Conservation (phyloP, 2,888 invertebrate genomes). For the Atrina japonica region DNA sequence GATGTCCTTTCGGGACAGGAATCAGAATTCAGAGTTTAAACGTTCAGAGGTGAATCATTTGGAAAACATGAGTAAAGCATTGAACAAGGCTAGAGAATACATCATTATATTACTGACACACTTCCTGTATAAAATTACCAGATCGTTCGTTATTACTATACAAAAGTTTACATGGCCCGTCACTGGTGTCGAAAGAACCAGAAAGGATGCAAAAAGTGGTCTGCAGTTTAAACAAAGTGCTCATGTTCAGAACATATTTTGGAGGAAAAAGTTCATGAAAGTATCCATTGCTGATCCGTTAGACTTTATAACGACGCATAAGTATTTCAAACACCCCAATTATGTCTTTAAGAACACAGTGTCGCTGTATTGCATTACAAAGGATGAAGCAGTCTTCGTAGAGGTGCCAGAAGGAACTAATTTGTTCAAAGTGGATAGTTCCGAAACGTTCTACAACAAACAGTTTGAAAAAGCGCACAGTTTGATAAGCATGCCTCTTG, state of each 20-base stretch:
- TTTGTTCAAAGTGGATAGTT: constrained; percentile 54
- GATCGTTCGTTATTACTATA: constrained; percentile 66
- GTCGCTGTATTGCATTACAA: constrained; percentile 71
- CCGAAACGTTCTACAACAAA: constrained; percentile 57
- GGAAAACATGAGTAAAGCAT: constrained; percentile 68
- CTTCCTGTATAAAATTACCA: constrained; percentile 64
- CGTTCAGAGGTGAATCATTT: constrained; percentile 59
- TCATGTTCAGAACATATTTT: constrained; percentile 72
- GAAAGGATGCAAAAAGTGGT: constrained; percentile 69
- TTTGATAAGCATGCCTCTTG: constrained; percentile 73
- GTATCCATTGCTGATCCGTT: constrained; percentile 66
- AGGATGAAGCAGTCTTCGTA: constrained; percentile 72
- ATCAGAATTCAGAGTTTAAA: constrained; percentile 42
- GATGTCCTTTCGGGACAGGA: constrained; percentile 38
- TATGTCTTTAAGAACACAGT: constrained; percentile 70
- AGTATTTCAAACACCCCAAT: constrained; percentile 70
- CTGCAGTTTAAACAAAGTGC: constrained; percentile 73
- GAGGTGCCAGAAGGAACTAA: constrained; percentile 64
- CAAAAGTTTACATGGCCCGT: constrained; percentile 76
- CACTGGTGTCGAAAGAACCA: constrained; percentile 69
- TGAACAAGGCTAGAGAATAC: constrained; percentile 69
- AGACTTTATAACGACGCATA: constrained; percentile 73
- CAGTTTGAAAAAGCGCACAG: constrained; percentile 70
- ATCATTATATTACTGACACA: constrained; percentile 65
- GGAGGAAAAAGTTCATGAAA: constrained; percentile 68